A percentile compares a stretch with the other conserved stretches of the same genome.
Evolutionary conservation across 2,797 vertebrate species (phyloP).

Genomic region (Enteromius treurensis): DNA sequence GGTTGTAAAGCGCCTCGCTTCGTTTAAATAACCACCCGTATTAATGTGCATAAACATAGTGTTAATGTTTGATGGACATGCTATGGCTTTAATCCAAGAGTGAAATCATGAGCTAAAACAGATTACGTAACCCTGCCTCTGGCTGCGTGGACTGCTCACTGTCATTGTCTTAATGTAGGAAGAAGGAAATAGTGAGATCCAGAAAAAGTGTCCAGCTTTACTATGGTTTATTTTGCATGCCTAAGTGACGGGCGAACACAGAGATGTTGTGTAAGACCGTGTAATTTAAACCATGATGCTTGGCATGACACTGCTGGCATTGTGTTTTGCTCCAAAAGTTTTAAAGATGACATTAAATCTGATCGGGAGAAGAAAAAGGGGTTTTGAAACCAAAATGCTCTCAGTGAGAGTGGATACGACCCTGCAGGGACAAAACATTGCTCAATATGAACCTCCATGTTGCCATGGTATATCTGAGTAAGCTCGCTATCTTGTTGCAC

Average conservation of each 20-base stretch:
- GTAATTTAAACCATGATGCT: constrained; percentile 17
- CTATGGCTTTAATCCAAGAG: constrained; percentile 1
- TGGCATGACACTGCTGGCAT: background rate
- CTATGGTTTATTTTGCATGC: constrained; percentile 11
- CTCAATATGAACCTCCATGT: constrained; percentile 2
- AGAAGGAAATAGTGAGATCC: background rate
- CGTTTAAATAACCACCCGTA: background rate
- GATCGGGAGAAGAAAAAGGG: background rate
- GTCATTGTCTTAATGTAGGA: constrained; percentile 14
- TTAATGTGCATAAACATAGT: background rate
- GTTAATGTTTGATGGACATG: background rate
- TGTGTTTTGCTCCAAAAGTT: background rate
- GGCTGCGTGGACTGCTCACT: constrained; percentile 17
- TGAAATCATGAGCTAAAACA: constrained; percentile 22
- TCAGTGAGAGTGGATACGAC: background rate
- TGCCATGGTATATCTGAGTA: background rate
- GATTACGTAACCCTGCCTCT: background rate
- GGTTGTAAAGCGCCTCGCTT: background rate
- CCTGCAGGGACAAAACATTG: background rate
- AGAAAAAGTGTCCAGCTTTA: constrained; percentile 22
- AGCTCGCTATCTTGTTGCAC: background rate
- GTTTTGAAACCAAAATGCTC: background rate
- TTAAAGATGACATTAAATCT: constrained; percentile 1
- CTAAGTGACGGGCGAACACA: background rate
- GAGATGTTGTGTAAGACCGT: constrained; percentile 1